Percentiles rank a stretch among this genome's conserved stretches.
These are phyloP conservation scores for Lateolabrax maculatus DNA, from an alignment of 2,797 vertebrate species.

Conservation along the genomic window DNA sequence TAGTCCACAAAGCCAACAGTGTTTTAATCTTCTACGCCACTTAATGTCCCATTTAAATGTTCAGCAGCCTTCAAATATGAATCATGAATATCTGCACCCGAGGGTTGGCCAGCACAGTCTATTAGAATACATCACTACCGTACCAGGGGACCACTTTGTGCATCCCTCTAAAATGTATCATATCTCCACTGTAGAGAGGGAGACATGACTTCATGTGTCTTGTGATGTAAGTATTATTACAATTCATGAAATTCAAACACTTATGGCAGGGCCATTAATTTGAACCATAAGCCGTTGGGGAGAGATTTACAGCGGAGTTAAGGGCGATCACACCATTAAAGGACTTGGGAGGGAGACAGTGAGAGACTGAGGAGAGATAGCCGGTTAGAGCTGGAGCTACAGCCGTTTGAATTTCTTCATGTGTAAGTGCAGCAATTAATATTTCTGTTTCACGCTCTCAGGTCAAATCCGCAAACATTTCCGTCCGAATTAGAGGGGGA, in stretches of 20 bases:
- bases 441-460: constrained; percentile 63
- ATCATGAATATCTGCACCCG: constrained; percentile 95
- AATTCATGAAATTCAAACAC: constrained; percentile 99
- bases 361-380: constrained; percentile 55
- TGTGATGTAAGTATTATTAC: constrained; percentile 99
- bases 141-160: constrained; percentile 98
- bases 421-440: constrained; percentile 75
- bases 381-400: constrained; percentile 46
- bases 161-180: constrained; percentile 96
- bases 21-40: constrained; percentile 93
- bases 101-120: constrained; percentile 94
- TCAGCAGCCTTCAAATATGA: constrained; percentile 94
- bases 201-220: constrained; percentile 99
- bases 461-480: constrained; percentile 72
- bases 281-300: constrained; percentile 90
- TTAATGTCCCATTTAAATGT: constrained; percentile 97
- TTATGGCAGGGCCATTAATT: constrained; percentile 94
- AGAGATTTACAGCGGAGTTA: constrained; percentile 91
- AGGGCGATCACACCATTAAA: constrained; percentile 82
- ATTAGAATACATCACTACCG: constrained; percentile 98
- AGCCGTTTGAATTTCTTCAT: constrained; percentile 55
- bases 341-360: constrained; percentile 67
- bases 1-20: constrained; percentile 82
- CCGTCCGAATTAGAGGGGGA: constrained; percentile 60
- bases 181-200: constrained; percentile 90